Base-by-base conservation (phyloP, 2,888 invertebrate genomes). In the Andrena camellia region DNA sequence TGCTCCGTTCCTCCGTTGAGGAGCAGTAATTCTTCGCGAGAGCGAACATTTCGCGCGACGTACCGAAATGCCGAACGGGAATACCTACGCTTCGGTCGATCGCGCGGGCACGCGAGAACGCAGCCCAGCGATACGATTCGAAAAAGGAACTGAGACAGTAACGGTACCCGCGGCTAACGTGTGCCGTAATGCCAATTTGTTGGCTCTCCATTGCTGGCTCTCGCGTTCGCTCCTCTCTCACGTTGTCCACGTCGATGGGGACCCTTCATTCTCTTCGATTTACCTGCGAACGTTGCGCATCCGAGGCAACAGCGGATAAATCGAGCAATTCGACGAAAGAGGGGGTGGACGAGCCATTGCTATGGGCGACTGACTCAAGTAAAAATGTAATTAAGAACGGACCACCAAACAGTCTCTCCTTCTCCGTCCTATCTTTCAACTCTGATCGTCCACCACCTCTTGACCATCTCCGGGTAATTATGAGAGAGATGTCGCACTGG, bases 161-260 rank as follows among this genome's bases (percentile, higher is more conserved):
- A 90, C 90, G 90, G 90, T 89, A 90, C 82, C 78, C 50, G 62
- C 76, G 80, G 71, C 70, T 85, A 85, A 87, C 87, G 84, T 86
- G 86, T 88, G 86, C 87, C 86, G 90, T 86, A 89, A 90, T 86
- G 86, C 80, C 90, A 89, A 90, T 90, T 90, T 88, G 89, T 88
- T 86, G 88, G 69, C 83, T 81, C 54, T 26, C 57, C 57, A 26
- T 23, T 59, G 78, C 59, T 69, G 70, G 78, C 71, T 79, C 82
- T 78, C 42, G 66, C 84, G 81, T 72, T 80, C 52, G 59, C 66
- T 57, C 59, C 70, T 57, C 35, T 33, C 35, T 67, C 42, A 57
- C 76, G 50, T 74, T 50, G 67, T 48, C 42, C 74, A 17, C 23
- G 59, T 5, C 70, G 57, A 54, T 10, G 54, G 63, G 31, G 31